Percentiles rank a stretch among this genome's conserved stretches.
Evolutionary conservation across 2,113 vertebrate species (phyloP).

Genomic region (Periophthalmus modestus): DNA sequence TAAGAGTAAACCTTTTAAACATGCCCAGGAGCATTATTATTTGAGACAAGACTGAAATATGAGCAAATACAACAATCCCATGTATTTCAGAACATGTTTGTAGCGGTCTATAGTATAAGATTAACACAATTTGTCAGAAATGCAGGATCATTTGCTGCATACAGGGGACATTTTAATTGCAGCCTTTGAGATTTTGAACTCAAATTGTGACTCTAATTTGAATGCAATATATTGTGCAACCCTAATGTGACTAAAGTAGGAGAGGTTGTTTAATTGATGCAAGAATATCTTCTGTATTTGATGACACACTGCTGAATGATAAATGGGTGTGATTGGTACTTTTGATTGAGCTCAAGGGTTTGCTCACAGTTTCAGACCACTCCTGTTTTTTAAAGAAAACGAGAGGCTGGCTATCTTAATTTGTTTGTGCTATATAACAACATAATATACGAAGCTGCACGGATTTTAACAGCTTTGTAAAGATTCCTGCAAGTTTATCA

Average conservation of each 20-base stretch:
- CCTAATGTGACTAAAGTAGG: too few relatives aligned
- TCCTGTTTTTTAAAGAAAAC: too few relatives aligned
- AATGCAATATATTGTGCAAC: background rate
- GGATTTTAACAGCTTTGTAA: background rate
- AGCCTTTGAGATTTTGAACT: background rate
- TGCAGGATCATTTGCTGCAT: too few relatives aligned
- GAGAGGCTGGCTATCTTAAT: too few relatives aligned
- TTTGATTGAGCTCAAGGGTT: background rate
- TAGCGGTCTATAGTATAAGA: background rate
- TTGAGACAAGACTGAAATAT: background rate
- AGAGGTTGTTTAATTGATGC: too few relatives aligned
- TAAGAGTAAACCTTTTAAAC: too few relatives aligned
- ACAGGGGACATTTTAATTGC: background rate
- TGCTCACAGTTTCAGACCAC: background rate
- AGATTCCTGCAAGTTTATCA: slow-evolving; percentile 21
- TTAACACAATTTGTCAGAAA: background rate
- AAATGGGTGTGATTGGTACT: background rate
- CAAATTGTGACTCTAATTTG: background rate
- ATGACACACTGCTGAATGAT: background rate
- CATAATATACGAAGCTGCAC: background rate
- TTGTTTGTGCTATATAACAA: background rate
- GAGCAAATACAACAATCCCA: background rate
- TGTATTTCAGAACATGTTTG: background rate
- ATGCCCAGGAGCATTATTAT: background rate
- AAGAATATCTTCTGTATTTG: too few relatives aligned